Base-by-base conservation (phyloP, 2,888 invertebrate species). In the Bimastos eiseni region DNA sequence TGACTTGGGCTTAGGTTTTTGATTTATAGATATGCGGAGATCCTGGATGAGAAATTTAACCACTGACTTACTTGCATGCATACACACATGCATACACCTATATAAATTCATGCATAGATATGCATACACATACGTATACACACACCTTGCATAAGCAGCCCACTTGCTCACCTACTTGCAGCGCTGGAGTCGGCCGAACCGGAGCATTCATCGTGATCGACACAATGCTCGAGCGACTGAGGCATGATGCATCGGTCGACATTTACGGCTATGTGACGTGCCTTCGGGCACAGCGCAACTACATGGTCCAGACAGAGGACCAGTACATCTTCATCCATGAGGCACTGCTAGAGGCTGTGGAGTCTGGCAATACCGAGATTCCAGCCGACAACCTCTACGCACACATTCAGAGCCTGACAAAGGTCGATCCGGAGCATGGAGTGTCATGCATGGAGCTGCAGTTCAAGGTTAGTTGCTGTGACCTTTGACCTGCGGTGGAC, bases 301-400 rank as follows among this genome's bases (percentile, higher is more conserved):
- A 99, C 96, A 99, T 99, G 99, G 91, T 99, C 44, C 95, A 95
- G 93, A 99, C 99, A 30, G 99, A 99, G 95, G 99, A 99, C 95
- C 99, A 99, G 95, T 99, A 99, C 95, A 98, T 99, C 93, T 99
- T 99, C 96, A 99, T 99, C 93, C 99, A 99, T 95, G 99, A 99
- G 95, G 98, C 99, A 5, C 92, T 99, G 38, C 96, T 99, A 91
- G 99, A 99, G 95, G 99, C 99, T 11, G 98, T 98, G 13, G 97
- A 98, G 92, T 98, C 98, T 94, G 99, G 99, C 0, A 97, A 97
- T 94, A 99, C 99, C 0, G 99, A 99, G 95, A 97, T 99, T 44
- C 97, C 98, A 0, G 98, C 98, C 24, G 96, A 98, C 91, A 98
- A 98, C 95, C 96, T 99, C 91, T 98, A 98, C 94, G 97, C 97